phyloP scores from a whole-genome alignment of 2,888 invertebrate genomes.

The Tinea pellionella region DNA sequence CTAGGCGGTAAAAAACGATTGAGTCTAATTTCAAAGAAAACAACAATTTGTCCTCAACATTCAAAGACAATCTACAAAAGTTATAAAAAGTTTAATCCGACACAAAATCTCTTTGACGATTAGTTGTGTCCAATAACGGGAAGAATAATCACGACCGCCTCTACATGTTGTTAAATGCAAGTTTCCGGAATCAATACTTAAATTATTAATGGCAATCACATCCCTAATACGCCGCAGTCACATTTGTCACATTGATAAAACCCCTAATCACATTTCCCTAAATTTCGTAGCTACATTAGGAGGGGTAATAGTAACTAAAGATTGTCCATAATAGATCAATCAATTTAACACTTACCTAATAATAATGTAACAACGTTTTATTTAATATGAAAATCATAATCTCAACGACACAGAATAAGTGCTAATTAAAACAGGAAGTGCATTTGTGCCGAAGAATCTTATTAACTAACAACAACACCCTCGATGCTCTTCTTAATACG shows the following conservation, averaged over 20 bases:
- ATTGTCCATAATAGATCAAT: slow-evolving; percentile 67
- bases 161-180: not conserved
- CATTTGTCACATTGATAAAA: slow-evolving; percentile 70
- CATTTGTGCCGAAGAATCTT: slow-evolving; percentile 69
- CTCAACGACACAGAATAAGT: slow-evolving; percentile 70
- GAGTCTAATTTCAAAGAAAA: slow-evolving; percentile 13
- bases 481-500: slow-evolving; percentile 67
- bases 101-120: not conserved
- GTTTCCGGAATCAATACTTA: not conserved
- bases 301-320: slow-evolving; percentile 68
- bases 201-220: not conserved
- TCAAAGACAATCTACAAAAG: not conserved
- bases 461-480: slow-evolving; percentile 68
- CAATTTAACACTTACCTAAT: slow-evolving; percentile 70
- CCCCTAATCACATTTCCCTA: slow-evolving; percentile 65
- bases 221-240: slow-evolving; percentile 50
- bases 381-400: slow-evolving; percentile 63
- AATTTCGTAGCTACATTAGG: slow-evolving; percentile 60
- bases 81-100: not conserved
- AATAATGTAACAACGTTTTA: slow-evolving; percentile 70
- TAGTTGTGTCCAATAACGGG: not conserved
- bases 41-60: slow-evolving; percentile 13
- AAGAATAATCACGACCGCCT: not conserved
- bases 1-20: slow-evolving; percentile 61
- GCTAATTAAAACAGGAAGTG: slow-evolving; percentile 71